Conservation (phyloP, 37 sponge, comb jelly and placozoan genomes). For the Diacarnus erythraeanus region DNA sequence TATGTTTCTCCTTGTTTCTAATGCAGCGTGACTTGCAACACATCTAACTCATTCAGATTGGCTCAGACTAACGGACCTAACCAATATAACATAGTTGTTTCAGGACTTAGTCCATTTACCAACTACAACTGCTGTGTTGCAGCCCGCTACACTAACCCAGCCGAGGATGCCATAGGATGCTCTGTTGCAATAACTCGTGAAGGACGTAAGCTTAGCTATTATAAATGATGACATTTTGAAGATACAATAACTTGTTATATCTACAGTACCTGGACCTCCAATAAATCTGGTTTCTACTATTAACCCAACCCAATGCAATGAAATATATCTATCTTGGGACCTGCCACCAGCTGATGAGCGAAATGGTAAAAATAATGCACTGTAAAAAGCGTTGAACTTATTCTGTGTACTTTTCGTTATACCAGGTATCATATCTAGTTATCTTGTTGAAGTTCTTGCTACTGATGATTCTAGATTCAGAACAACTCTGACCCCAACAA, state of each 20-base stretch:
- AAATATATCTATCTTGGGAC: constrained; percentile 1
- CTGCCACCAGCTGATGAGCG: background rate
- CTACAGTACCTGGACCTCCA: constrained; percentile 10
- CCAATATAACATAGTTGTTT: background rate
- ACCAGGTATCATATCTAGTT: background rate
- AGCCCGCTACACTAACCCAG: constrained; percentile 1
- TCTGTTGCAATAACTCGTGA: background rate
- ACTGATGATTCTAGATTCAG: background rate
- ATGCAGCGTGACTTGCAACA: constrained; percentile 5
- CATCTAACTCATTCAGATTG: background rate
- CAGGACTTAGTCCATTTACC: background rate
- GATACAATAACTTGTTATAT: too few relatives aligned
- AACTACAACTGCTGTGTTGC: constrained; percentile 3
- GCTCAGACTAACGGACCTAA: background rate
- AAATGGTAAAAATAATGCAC: background rate
- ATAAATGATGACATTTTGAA: too few relatives aligned
- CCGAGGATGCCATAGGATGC: background rate
- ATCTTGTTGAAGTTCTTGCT: background rate
- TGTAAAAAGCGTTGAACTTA: too few relatives aligned
- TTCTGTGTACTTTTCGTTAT: too few relatives aligned
- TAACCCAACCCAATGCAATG: background rate
- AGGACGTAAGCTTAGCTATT: too few relatives aligned
- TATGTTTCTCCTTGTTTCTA: background rate
- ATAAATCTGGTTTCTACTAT: background rate
- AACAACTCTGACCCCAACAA: background rate